Conservation (phyloP, 2,113 vertebrate species). For the Taurulus bubalis region DNA sequence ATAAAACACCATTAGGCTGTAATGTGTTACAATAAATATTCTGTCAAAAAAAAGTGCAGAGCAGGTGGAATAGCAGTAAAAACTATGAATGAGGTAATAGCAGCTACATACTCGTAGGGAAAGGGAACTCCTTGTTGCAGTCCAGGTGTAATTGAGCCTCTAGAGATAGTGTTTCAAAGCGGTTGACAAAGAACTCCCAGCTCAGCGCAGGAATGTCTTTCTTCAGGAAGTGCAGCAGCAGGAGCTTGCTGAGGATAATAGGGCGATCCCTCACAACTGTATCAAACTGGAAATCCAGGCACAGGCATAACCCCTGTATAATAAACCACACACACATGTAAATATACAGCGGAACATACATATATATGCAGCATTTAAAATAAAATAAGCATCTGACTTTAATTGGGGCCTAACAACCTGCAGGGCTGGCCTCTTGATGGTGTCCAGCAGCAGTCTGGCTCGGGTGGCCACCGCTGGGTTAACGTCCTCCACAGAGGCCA, state of each 20-base stretch:
- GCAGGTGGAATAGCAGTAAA: not conserved
- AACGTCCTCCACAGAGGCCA: slow-evolving; percentile 97
- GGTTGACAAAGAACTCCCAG: slow-evolving; percentile 99
- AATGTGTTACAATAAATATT: not conserved
- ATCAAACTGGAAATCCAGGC: slow-evolving; percentile 99
- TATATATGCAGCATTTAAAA: not conserved
- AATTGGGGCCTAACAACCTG: slow-evolving; percentile 83
- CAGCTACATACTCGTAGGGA: slow-evolving; percentile 92
- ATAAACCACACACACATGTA: slow-evolving; percentile 27
- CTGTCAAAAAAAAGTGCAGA: not conserved
- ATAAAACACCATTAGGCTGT: not conserved
- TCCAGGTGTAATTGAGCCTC: slow-evolving; percentile 98
- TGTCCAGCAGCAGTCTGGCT: slow-evolving; percentile 94
- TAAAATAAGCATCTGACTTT: not conserved
- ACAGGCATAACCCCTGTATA: slow-evolving; percentile 93
- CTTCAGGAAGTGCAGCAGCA: slow-evolving; percentile 95
- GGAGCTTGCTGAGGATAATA: slow-evolving; percentile 96
- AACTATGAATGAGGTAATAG: slow-evolving; percentile 12
- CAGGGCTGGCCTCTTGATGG: slow-evolving; percentile 94
- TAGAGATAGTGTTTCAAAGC: slow-evolving; percentile 97
- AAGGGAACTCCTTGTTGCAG: slow-evolving; percentile 99
- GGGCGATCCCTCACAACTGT: slow-evolving; percentile 97
- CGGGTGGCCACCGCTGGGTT: slow-evolving; percentile 97
- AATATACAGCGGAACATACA: not conserved
- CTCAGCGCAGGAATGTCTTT: slow-evolving; percentile 96